Conservation (phyloP, 2,797 vertebrate genomes). For the Sebastes variabilis region DNA sequence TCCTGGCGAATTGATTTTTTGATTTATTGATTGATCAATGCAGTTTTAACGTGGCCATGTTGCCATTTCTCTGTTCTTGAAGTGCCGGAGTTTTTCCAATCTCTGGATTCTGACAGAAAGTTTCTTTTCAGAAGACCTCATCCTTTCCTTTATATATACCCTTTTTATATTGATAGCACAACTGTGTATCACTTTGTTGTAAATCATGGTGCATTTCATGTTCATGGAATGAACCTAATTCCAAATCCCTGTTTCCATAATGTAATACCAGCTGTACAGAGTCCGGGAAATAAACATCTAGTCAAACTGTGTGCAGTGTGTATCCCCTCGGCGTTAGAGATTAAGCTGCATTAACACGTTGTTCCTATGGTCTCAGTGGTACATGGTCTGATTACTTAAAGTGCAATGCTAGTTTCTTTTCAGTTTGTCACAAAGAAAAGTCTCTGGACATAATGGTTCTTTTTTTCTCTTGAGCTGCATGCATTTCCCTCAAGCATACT, state of each 20-base stretch:
- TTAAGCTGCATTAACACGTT: slow-evolving; percentile 68
- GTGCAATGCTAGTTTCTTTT: slow-evolving; percentile 56
- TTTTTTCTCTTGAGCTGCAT: slow-evolving; percentile 46
- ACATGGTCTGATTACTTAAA: slow-evolving; percentile 67
- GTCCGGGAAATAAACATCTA: slow-evolving; percentile 35
- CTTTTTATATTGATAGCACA: slow-evolving; percentile 20
- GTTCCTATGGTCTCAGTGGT: slow-evolving; percentile 54
- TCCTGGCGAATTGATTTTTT: no score
- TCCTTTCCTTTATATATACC: background rate
- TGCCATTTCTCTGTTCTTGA: background rate
- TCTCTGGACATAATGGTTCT: slow-evolving; percentile 41
- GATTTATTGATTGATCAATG: background rate
- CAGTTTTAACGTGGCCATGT: background rate
- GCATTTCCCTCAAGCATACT: slow-evolving; percentile 73
- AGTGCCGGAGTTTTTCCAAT: background rate
- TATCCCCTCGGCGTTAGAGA: slow-evolving; percentile 56
- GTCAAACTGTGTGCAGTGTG: slow-evolving; percentile 34
- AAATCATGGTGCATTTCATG: slow-evolving; percentile 40
- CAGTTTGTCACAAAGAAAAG: slow-evolving; percentile 53
- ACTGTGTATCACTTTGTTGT: slow-evolving; percentile 32
- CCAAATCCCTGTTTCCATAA: slow-evolving; percentile 50
- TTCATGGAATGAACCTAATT: slow-evolving; percentile 51
- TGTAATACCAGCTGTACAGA: slow-evolving; percentile 35
- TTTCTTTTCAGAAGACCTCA: background rate
- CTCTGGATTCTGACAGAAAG: background rate